Evolutionary conservation across 2,888 invertebrate genomes (phyloP).

Genomic region (Drosophila pseudotalamancana): DNA sequence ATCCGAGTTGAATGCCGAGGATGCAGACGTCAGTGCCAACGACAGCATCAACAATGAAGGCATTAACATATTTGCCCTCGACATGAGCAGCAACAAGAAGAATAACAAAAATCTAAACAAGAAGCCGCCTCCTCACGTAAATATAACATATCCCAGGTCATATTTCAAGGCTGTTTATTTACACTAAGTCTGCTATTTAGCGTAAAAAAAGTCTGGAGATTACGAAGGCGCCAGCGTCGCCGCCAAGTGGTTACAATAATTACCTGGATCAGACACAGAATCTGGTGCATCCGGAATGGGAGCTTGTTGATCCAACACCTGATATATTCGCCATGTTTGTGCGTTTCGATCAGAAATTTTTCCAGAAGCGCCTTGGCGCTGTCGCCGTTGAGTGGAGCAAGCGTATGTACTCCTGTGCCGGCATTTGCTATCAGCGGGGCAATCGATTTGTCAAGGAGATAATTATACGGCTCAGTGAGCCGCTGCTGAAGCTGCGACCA

Average conservation of each 20-base stretch:
- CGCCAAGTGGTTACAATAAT: slow-evolving; percentile 36
- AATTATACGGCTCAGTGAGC: slow-evolving; percentile 90
- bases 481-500: slow-evolving; percentile 95
- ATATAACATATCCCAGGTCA: not conserved
- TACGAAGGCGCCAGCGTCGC: not conserved
- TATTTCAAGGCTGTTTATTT: not conserved
- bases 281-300: slow-evolving; percentile 85
- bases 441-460: slow-evolving; percentile 78
- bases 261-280: slow-evolving; percentile 82
- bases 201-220: not conserved
- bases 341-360: slow-evolving; percentile 94
- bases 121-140: not conserved
- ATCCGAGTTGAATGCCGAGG: slow-evolving; percentile 52
- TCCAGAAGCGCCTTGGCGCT: slow-evolving; percentile 90
- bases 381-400: slow-evolving; percentile 98
- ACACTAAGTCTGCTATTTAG: not conserved
- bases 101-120: not conserved
- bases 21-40: slow-evolving; percentile 5
- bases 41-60: not conserved
- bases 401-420: slow-evolving; percentile 91
- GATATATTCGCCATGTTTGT: slow-evolving; percentile 93
- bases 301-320: slow-evolving; percentile 96
- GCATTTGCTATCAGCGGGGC: slow-evolving; percentile 85
- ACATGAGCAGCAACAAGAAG: slow-evolving; percentile 3
- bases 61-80: slow-evolving; percentile 6